These are phyloP conservation scores for Myiozetetes cayanensis DNA, from an alignment of 2,113 vertebrate species.

Conservation along the genomic window DNA sequence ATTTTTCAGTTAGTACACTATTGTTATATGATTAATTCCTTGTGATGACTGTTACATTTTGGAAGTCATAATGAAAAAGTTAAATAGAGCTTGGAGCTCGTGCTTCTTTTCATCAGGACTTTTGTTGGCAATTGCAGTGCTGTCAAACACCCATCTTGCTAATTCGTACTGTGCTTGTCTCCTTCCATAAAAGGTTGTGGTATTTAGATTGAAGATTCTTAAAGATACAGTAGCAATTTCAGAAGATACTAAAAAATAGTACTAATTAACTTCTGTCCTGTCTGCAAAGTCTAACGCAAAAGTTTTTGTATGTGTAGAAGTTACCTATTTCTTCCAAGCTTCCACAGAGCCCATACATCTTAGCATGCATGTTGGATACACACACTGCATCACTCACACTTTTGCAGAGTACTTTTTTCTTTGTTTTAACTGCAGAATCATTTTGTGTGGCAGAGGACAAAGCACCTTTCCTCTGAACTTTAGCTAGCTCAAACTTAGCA, in stretches of 20 bases:
- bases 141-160: constrained; percentile 42
- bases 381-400: not conserved
- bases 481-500: not conserved
- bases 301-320: not conserved
- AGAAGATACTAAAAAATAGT: not conserved
- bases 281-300: not conserved
- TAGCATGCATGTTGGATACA: accelerated
- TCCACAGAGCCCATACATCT: not conserved
- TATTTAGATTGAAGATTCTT: constrained; percentile 71
- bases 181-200: constrained; percentile 73
- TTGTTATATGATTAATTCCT: not conserved
- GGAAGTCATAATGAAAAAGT: constrained; percentile 6
- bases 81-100: not conserved
- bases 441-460: not conserved
- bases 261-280: not conserved
- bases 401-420: not conserved
- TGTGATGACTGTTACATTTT: constrained; percentile 11
- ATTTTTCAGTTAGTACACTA: not conserved
- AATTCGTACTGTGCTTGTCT: constrained; percentile 49
- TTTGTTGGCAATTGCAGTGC: not conserved
- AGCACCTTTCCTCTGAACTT: not conserved
- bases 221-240: constrained; percentile 57
- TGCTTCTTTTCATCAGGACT: constrained; percentile 26
- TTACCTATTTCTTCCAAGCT: not conserved
- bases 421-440: not conserved